Conservation (phyloP, 2,113 vertebrate genomes). For the Ginglymostoma cirratum region DNA sequence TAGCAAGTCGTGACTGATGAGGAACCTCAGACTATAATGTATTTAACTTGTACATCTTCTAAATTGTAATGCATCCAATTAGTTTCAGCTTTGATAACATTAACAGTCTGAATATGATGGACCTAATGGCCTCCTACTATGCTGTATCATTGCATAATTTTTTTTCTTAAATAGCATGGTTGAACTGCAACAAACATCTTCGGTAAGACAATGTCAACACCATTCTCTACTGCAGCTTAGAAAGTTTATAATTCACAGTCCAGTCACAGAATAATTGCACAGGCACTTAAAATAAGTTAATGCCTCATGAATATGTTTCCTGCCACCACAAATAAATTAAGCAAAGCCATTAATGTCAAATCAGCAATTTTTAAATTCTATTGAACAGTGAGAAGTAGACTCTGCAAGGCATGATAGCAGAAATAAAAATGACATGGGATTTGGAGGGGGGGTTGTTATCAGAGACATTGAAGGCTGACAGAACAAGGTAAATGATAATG, state of each 20-base stretch:
- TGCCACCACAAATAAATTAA: background rate
- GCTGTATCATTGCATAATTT: background rate
- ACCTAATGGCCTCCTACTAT: background rate
- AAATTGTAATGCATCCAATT: background rate
- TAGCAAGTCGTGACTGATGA: background rate
- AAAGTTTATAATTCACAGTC: constrained; percentile 11
- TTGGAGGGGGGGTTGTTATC: background rate
- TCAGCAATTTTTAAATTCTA: constrained; percentile 3
- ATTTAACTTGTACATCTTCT: background rate
- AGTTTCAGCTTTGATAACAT: background rate
- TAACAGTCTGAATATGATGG: background rate
- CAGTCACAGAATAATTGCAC: constrained; percentile 1
- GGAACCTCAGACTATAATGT: background rate
- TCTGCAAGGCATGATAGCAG: background rate
- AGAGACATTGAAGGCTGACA: background rate
- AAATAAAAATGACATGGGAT: background rate
- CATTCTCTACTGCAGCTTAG: background rate
- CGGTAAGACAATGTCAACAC: background rate
- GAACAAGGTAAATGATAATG: background rate
- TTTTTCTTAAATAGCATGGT: background rate
- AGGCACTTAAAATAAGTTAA: constrained; percentile 10
- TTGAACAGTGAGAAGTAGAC: background rate
- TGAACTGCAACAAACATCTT: background rate
- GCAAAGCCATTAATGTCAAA: background rate
- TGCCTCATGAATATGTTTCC: background rate